Percentiles rank a stretch among this genome's conserved stretches.
Evolutionary conservation across 2,888 invertebrate species (phyloP).

Genomic region (Cheilosia soror): DNA sequence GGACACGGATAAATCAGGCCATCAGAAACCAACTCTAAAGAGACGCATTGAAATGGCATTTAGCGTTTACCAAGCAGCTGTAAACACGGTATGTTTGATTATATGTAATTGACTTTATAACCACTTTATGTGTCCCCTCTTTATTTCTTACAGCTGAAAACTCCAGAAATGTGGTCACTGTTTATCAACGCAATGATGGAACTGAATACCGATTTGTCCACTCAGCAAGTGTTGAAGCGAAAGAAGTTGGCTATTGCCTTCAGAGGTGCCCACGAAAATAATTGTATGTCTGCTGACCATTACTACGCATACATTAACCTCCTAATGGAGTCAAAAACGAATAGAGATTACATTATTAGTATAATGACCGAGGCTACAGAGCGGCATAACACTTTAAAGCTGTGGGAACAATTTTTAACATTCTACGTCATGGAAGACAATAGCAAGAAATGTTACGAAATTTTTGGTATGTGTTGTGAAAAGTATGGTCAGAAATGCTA

Average conservation of each 20-base stretch:
- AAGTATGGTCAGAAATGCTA: slow-evolving; percentile 77
- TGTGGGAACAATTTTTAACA: slow-evolving; percentile 85
- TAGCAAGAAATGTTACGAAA: slow-evolving; percentile 82
- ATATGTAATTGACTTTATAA: background rate
- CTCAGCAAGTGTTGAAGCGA: slow-evolving; percentile 84
- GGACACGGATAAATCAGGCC: background rate
- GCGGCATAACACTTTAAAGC: slow-evolving; percentile 83
- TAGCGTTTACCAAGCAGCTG: slow-evolving; percentile 84
- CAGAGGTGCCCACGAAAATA: slow-evolving; percentile 84
- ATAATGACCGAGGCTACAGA: slow-evolving; percentile 84
- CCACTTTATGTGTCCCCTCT: background rate
- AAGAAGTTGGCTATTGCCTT: slow-evolving; percentile 85
- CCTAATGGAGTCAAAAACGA: slow-evolving; percentile 77
- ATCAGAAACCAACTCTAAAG: slow-evolving; percentile 80
- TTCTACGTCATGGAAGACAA: slow-evolving; percentile 83
- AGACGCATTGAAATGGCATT: slow-evolving; percentile 84
- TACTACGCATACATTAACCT: slow-evolving; percentile 84
- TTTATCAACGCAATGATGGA: slow-evolving; percentile 86
- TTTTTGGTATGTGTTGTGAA: slow-evolving; percentile 82
- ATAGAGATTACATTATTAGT: slow-evolving; percentile 75
- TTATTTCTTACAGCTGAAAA: slow-evolving; percentile 80
- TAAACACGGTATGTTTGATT: slow-evolving; percentile 80
- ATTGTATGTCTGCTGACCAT: slow-evolving; percentile 84
- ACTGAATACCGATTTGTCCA: slow-evolving; percentile 84
- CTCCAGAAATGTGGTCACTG: slow-evolving; percentile 85